Evolutionary conservation across 2,888 invertebrate species (phyloP), one percentile per base, ranked within the genome.

Genomic region (Embidobia sp.): DNA sequence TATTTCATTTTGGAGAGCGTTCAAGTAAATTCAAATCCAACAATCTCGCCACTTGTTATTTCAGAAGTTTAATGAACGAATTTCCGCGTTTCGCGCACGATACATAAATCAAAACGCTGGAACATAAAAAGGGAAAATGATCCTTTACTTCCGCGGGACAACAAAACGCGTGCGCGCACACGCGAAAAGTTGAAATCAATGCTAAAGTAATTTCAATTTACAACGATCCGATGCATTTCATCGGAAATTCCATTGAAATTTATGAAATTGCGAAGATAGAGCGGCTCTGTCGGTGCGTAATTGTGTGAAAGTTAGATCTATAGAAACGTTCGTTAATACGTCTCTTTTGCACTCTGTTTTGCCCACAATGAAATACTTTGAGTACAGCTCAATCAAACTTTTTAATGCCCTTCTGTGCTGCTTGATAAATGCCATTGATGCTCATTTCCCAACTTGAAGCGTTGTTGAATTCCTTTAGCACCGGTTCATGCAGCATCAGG

Each of bases 321-420:
- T 59, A 51, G 37, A 61, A 70, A 42, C 22, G 27, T 51, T 72
- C 55, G 46, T 63, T 63, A 55, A 72, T 72, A 55, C 72, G 48
- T 37, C 29, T 37, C 63, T 67, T 49, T 61, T 55, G 40, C 46
- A 26, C 40, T 55, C 46, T 42, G 61, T 61, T 67, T 76, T 63
- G 15, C 44, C 16, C 53, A 76, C 57, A 76, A 76, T 69, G 55
- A 48, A 69, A 37, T 67, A 67, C 61, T 53, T 53, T 69, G 48
- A 48, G 40, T 69, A 48, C 15, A 18, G 26, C 51, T 40, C 67
- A 74, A 53, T 61, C n/a, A 37, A 63, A 75, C 37, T 69, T 59
- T 74, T 67, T 59, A 66, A 66, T 74, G 59, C 66, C 37, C 53
- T 61, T 61, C 31, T 35, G 31, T 44, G 37, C 55, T 63, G 61